Evolutionary conservation across 2,888 invertebrate genomes (phyloP).

Genomic region (Leucophora obtusa): DNA sequence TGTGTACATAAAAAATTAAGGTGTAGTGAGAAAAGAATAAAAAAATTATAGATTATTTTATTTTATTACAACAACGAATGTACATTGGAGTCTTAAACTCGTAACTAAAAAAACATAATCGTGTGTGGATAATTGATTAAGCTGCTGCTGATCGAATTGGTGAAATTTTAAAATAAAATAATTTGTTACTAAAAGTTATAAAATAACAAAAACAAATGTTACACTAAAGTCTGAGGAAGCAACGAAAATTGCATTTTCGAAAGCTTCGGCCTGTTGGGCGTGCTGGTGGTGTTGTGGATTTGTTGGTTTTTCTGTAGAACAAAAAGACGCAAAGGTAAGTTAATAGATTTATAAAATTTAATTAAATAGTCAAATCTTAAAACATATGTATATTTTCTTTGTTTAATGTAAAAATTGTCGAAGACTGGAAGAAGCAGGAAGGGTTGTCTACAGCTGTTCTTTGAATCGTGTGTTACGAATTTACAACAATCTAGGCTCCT

Average conservation of each 20-base stretch:
- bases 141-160: not conserved
- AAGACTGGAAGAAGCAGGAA: not conserved
- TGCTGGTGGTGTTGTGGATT: conserved; percentile 77
- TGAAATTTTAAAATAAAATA: not conserved
- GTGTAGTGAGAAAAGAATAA: conserved; percentile 32
- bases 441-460: conserved; percentile 15
- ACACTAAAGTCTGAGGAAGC: conserved; percentile 66
- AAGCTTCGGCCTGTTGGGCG: conserved; percentile 77
- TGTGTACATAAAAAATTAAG: conserved; percentile 54
- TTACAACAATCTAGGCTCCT: conserved; percentile 2
- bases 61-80: conserved; percentile 22
- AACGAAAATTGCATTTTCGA: conserved; percentile 77
- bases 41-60: conserved; percentile 54
- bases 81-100: not conserved
- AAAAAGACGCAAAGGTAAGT: conserved; percentile 78
- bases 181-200: not conserved
- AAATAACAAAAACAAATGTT: conserved; percentile 45
- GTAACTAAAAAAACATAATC: not conserved
- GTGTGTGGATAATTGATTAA: not conserved
- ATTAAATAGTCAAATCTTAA: not conserved
- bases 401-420: not conserved
- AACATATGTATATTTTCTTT: not conserved
- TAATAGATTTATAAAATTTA: not conserved
- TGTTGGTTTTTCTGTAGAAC: conserved; percentile 74
- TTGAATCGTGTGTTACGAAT: not conserved